Conservation (phyloP, 2,797 vertebrate genomes). For the Falco columbarius region DNA sequence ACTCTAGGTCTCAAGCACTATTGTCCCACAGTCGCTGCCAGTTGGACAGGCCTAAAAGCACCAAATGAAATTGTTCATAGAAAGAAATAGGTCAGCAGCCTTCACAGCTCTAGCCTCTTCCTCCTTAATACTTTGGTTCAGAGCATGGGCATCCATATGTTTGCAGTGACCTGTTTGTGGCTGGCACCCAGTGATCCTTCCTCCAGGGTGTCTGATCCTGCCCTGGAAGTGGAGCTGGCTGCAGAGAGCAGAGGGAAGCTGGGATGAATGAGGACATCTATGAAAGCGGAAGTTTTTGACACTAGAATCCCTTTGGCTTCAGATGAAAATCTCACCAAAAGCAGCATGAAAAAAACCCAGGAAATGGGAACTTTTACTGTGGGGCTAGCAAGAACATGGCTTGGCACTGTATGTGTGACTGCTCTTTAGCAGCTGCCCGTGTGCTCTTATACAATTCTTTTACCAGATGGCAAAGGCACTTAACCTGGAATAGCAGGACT, state of each 20-base stretch:
- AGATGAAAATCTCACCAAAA: not conserved
- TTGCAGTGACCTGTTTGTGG: not conserved
- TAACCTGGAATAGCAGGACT: not conserved
- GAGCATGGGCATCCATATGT: not conserved
- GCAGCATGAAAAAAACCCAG: not conserved
- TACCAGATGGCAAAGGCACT: not conserved
- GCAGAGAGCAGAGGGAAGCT: not conserved
- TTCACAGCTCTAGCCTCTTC: not conserved
- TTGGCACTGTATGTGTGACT: not conserved
- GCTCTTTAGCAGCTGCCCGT: not conserved
- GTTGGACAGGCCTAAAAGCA: slow-evolving; percentile 22
- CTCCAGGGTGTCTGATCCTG: not conserved
- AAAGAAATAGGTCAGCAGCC: slow-evolving; percentile 36
- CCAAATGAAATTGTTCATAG: slow-evolving; percentile 22
- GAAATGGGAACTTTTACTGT: not conserved
- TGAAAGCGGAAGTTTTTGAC: not conserved
- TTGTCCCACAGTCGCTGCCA: slow-evolving; percentile 8
- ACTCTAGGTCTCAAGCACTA: not conserved
- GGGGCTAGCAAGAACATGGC: not conserved
- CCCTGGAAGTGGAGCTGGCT: not conserved
- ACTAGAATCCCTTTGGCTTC: not conserved
- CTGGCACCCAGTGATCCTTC: accelerated
- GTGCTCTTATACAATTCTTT: not conserved
- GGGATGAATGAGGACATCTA: not conserved
- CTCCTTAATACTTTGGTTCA: not conserved